Base-by-base conservation (phyloP, 2,888 invertebrate species). In the Macaria liturata region DNA sequence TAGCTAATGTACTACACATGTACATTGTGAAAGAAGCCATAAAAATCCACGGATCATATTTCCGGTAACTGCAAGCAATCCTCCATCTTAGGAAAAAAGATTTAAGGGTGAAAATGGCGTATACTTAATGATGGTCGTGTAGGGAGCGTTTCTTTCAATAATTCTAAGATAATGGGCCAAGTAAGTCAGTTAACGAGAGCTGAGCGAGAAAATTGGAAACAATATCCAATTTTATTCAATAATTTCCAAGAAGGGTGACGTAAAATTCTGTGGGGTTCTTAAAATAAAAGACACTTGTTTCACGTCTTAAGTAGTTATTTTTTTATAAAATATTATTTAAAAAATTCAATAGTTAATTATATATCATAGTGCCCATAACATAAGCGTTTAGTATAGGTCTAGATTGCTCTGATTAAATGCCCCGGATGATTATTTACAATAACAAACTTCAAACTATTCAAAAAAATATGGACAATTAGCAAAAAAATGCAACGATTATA, bases 141-240 rank as follows among this genome's bases (percentile, higher is more conserved):
- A 74, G 78, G 75, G 66, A 76, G 74, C 75, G 76, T 75, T 82
- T 79, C 80, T 78, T 82, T 81, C 78, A 84, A 83, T 83, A 83
- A 82, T 83, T 80, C 66, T 61, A 68, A 65, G 67, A 76, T 79
- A 84, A 84, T 82, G 78, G 76, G 62, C 75, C 75, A 81, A 84
- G 81, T 84, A 81, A 81, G 80, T 76, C 81, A 78, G 83, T 83
- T 84, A 83, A 80, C 81, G 79, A 80, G 78, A 75, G 72, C 74
- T 78, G 76, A 73, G 73, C 67, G 74, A 72, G 64, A 79, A 75
- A 75, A 78, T 74, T 74, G 74, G 70, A 74, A 72, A 73, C 74
- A 74, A 71, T 74, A 78, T 78, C 72, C 71, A 76, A 70, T 72
- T 76, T 78, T 71, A 79, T 78, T 81, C 74, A 78, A 78, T 81